Base-by-base conservation (phyloP, 2,113 vertebrate genomes). In the Myrmecophaga tridactyla region DNA sequence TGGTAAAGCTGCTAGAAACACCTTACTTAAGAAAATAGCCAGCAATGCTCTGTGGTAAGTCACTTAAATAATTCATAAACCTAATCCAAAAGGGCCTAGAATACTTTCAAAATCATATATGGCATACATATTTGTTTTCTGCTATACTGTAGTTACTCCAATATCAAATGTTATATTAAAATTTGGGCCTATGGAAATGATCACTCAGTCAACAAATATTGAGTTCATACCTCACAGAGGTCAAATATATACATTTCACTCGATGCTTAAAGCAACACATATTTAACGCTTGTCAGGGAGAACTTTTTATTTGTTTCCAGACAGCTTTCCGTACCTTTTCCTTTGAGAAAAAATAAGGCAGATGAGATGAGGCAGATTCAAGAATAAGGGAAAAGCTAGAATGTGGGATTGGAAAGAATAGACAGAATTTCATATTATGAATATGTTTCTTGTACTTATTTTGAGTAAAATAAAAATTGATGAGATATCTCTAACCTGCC, bases 391-490 rank as follows among this genome's bases (percentile, higher is more conserved):
- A 85, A 51, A 77, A 56, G n/a, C 20, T 4, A 46, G n/a, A 69
- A 60, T 17, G 11, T 18, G 23, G 62, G 23, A 4, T 29, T n/a
- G 12, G 29, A 17, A 18, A 48, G 4, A 72, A 15, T 8, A 92
- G 25, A 39, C 60, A 95, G 56, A 84, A 31, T 48, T 21, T 86
- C 78, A 41, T 39, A 15, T 86, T 63, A 86, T 94, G 82, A 62
- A 21, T 62, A 53, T 34, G n/a, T 88, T 94, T 82, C 73, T 89
- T 46, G 13, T 4, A 48, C 46, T 90, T 89, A 84, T 56, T 83
- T 93, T 82, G 56, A 96, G 53, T 58, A 73, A 96, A 96, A 93
- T 91, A 92, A 95, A 89, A 96, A 73, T 39, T 41, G 67, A 27
- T 18, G 29, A 29, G 41, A 67, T 80, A 89, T 86, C 95, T 86